Base-by-base conservation (phyloP, 2,888 invertebrate species). In the Plebejus argus region DNA sequence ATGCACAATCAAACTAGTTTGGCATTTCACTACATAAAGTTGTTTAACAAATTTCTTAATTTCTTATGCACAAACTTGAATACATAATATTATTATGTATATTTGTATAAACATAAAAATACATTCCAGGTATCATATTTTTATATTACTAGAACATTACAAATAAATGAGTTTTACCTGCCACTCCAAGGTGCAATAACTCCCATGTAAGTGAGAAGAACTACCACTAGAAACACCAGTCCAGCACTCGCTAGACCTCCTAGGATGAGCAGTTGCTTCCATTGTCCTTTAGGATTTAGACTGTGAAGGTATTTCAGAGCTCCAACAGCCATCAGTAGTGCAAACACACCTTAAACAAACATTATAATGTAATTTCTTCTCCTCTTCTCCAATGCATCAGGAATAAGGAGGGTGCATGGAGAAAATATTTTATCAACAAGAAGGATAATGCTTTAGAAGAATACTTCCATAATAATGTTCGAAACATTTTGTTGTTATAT, bases 121-220 rank as follows among this genome's bases (percentile, higher is more conserved):
- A 45, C 45, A 45, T 45, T 10, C 3, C 45, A 45, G 45, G n/a
- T n/a, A n/a, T n/a, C n/a, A n/a, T n/a, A n/a, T n/a, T n/a, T n/a
- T n/a, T n/a, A n/a, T n/a, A n/a, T n/a, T n/a, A n/a, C n/a, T n/a
- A n/a, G n/a, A n/a, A n/a, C n/a, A n/a, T n/a, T n/a, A n/a, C n/a
- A n/a, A n/a, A n/a, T n/a, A n/a, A n/a, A n/a, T n/a, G 20, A 49
- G 18, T 70, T 89, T 85, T 84, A 96, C 96, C 96, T 91, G 84
- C 98, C 98, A 90, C 98, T 98, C 98, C 98, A 98, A 1, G 99
- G 99, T 3, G 99, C 99, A 82, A 99, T 97, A 82, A 99, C 96
- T 78, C 99, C 99, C 85, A 97, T 95, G 88, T 99, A 98, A 0
- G 99, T 99, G n/a, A 99, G 95, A 10, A 96, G 91, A 70, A 99